phyloP scores from a whole-genome alignment of 1,140 invertebrate genomes.

The Calycopis cecrops region DNA sequence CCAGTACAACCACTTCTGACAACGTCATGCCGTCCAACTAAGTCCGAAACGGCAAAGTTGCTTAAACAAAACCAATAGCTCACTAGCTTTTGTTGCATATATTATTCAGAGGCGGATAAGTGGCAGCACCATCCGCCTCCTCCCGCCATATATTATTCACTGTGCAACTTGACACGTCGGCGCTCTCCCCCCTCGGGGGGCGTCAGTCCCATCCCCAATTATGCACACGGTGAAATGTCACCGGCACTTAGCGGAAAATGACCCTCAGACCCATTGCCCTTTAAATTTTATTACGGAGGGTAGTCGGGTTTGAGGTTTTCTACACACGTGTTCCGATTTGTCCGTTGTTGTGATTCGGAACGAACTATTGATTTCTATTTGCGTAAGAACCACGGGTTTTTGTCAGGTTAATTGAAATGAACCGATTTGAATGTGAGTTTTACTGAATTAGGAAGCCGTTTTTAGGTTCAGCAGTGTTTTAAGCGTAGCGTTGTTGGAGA shows the following conservation, averaged over 20 bases:
- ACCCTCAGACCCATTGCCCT: constrained; percentile 71
- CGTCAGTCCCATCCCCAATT: constrained; percentile 64
- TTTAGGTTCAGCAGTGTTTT: too few relatives aligned
- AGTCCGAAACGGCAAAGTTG: not conserved
- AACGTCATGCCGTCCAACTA: too few relatives aligned
- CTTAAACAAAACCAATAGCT: constrained; percentile 38
- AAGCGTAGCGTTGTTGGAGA: too few relatives aligned
- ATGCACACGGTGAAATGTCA: constrained; percentile 67
- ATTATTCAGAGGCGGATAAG: constrained; percentile 65
- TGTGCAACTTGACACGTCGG: constrained; percentile 62
- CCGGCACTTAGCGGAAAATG: constrained; percentile 55
- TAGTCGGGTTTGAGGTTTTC: constrained; percentile 24
- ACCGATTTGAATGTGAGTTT: too few relatives aligned
- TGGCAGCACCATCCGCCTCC: constrained; percentile 60
- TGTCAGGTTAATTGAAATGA: too few relatives aligned
- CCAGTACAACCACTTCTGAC: too few relatives aligned
- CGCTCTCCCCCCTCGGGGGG: constrained; percentile 36
- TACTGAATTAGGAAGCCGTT: too few relatives aligned
- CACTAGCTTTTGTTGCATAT: constrained; percentile 44
- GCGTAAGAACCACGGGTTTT: too few relatives aligned
- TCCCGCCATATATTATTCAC: constrained; percentile 64
- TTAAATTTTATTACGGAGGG: constrained; percentile 58
- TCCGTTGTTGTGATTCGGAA: not conserved
- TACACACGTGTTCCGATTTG: not conserved
- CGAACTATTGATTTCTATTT: not conserved